A percentile compares a stretch with the other conserved stretches of the same genome.
Conservation (phyloP, 2,888 invertebrate species). For the Ochlodes sylvanus region DNA sequence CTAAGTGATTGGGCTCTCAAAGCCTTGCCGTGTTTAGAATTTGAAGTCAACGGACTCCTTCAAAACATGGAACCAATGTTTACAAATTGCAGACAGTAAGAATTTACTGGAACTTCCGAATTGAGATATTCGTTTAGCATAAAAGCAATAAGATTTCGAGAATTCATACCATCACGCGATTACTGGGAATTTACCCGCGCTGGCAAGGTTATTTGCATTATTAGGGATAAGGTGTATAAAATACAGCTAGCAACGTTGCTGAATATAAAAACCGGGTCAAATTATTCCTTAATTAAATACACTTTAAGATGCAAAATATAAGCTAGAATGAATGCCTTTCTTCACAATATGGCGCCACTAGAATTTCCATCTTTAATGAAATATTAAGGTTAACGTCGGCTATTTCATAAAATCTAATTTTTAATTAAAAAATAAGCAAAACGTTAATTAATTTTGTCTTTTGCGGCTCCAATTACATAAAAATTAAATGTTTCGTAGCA, state of each 20-base stretch:
- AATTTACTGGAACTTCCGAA: slow-evolving; percentile 53
- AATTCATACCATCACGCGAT: slow-evolving; percentile 16
- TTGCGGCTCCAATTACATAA: slow-evolving; percentile 66
- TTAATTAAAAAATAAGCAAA: slow-evolving; percentile 70
- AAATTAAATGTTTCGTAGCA: slow-evolving; percentile 64
- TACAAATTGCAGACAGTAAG: slow-evolving; percentile 73
- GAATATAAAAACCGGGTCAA: slow-evolving; percentile 56
- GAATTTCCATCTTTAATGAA: slow-evolving; percentile 79
- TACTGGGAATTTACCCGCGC: slow-evolving; percentile 14
- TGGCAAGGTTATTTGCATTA: slow-evolving; percentile 28
- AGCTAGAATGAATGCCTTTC: slow-evolving; percentile 70
- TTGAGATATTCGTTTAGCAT: slow-evolving; percentile 60
- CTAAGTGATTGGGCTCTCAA: slow-evolving; percentile 82
- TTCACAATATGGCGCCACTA: slow-evolving; percentile 79
- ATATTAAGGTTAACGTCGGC: slow-evolving; percentile 74
- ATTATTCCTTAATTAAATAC: slow-evolving; percentile 71
- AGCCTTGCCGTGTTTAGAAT: slow-evolving; percentile 76
- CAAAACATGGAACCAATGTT: slow-evolving; percentile 70
- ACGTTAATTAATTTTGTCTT: slow-evolving; percentile 73
- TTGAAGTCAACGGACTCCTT: slow-evolving; percentile 61
- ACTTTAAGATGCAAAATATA: slow-evolving; percentile 77
- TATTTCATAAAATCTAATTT: slow-evolving; percentile 76
- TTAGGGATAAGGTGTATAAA: slow-evolving; percentile 21
- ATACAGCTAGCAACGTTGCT: slow-evolving; percentile 15
- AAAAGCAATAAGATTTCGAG: slow-evolving; percentile 23